Percentiles rank a stretch among this genome's conserved stretches.
Evolutionary conservation across 2,888 invertebrate genomes (phyloP).

Genomic region (Chrysina gloriosa): DNA sequence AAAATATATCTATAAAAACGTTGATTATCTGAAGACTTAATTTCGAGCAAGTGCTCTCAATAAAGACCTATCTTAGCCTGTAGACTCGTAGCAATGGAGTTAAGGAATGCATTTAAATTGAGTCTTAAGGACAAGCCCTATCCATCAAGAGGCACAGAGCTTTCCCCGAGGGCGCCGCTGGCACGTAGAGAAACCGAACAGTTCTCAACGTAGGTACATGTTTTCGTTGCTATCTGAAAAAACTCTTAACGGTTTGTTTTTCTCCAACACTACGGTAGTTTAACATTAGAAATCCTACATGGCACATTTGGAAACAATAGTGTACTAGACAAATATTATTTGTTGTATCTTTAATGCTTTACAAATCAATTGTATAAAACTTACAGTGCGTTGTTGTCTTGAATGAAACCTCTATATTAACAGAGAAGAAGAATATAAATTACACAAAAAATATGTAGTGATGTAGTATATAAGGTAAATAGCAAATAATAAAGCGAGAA

Average conservation of each 20-base stretch:
- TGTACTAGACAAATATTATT: constrained; percentile 13
- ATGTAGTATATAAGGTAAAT: too few species aligned
- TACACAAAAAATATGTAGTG: too few species aligned
- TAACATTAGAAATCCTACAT: constrained; percentile 31
- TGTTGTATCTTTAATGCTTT: too few species aligned
- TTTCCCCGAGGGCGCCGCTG: constrained; percentile 53
- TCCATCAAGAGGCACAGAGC: constrained; percentile 59
- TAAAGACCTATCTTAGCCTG: constrained; percentile 49
- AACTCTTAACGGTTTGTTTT: constrained; percentile 40
- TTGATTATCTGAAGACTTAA: constrained; percentile 48
- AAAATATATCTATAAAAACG: constrained; percentile 38
- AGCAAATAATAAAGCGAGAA: too few species aligned
- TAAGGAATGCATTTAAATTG: constrained; percentile 62
- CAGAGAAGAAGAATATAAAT: too few species aligned
- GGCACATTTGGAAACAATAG: constrained; percentile 38
- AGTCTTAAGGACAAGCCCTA: constrained; percentile 60
- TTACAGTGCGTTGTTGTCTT: too few species aligned
- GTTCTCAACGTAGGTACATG: constrained; percentile 38
- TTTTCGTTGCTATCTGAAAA: constrained; percentile 33
- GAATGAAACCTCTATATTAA: too few species aligned
- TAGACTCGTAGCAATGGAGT: constrained; percentile 53
- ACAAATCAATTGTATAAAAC: too few species aligned
- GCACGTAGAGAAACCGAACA: constrained; percentile 51
- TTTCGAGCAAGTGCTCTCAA: constrained; percentile 47
- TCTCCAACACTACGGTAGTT: constrained; percentile 3